Conservation (phyloP, 2,797 vertebrate genomes). For the Pangasius djambal region DNA sequence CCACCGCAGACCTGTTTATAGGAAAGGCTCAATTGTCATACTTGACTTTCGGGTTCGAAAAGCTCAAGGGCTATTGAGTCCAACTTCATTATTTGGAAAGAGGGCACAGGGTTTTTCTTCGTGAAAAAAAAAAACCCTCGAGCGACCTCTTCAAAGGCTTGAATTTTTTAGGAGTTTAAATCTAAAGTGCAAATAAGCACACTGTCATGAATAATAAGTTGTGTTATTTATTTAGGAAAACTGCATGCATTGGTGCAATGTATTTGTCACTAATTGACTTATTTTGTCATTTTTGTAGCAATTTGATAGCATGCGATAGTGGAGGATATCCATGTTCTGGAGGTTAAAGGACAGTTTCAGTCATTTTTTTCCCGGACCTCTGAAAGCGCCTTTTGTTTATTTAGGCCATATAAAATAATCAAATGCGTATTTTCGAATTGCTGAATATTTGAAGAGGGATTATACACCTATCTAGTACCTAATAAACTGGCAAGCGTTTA, state of each 20-base stretch:
- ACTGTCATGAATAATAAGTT: constrained; percentile 11
- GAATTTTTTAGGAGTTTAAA: constrained; percentile 36
- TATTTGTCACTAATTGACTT: not conserved
- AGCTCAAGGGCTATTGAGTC: constrained; percentile 36
- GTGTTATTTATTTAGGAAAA: not conserved
- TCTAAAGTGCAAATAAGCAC: constrained; percentile 25
- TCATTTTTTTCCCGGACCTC: not conserved
- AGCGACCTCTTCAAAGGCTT: constrained; percentile 25
- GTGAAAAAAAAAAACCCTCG: not conserved
- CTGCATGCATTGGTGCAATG: not conserved
- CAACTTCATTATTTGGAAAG: constrained; percentile 44
- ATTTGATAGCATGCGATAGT: not conserved
- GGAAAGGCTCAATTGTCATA: constrained; percentile 26
- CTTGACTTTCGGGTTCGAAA: constrained; percentile 27
- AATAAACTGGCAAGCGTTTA: not conserved
- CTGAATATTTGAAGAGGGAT: not conserved
- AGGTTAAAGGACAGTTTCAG: not conserved
- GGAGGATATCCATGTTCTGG: not conserved
- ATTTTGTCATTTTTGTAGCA: not conserved
- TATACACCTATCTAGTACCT: not conserved
- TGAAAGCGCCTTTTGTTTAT: not conserved
- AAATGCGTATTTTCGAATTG: not conserved
- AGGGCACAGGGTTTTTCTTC: constrained; percentile 18
- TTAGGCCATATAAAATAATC: not conserved
- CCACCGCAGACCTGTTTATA: not conserved